Evolutionary conservation across 2,888 invertebrate species (phyloP).

Genomic region (Caenorhabditis sulstoni): DNA sequence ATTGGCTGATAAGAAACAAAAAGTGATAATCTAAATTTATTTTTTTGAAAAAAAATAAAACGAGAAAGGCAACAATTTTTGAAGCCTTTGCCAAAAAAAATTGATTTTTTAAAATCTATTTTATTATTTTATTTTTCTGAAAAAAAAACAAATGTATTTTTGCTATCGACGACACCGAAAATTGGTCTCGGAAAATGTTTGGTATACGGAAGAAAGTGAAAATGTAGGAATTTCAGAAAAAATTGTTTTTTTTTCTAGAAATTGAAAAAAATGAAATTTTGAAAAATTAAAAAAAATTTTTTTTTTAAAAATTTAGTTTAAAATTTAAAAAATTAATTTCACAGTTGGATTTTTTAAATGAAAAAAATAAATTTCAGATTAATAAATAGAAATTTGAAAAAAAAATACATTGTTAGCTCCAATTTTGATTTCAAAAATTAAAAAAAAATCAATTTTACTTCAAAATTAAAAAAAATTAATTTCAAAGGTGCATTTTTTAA

Average conservation of each 20-base stretch:
- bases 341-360: too few species aligned
- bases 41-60: too few species aligned
- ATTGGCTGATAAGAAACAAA: too few species aligned
- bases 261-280: background rate
- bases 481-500: too few species aligned
- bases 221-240: slow-evolving; percentile 13
- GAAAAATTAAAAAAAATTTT: too few species aligned
- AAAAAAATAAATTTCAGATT: background rate
- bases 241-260: background rate
- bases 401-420: background rate
- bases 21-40: too few species aligned
- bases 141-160: slow-evolving; percentile 11
- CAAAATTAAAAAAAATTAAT: background rate
- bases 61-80: too few species aligned
- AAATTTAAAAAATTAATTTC: too few species aligned
- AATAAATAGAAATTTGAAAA: background rate
- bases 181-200: slow-evolving; percentile 12
- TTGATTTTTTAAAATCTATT: background rate
- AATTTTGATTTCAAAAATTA: background rate
- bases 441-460: background rate
- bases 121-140: background rate
- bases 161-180: slow-evolving; percentile 22
- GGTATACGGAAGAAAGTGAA: slow-evolving; percentile 35
- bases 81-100: too few species aligned
- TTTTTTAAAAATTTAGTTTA: too few species aligned